A percentile compares a stretch with the other conserved stretches of the same genome.
These are phyloP conservation scores for Rhagonycha lutea DNA, from an alignment of 2,888 invertebrate species.

Conservation along the genomic window DNA sequence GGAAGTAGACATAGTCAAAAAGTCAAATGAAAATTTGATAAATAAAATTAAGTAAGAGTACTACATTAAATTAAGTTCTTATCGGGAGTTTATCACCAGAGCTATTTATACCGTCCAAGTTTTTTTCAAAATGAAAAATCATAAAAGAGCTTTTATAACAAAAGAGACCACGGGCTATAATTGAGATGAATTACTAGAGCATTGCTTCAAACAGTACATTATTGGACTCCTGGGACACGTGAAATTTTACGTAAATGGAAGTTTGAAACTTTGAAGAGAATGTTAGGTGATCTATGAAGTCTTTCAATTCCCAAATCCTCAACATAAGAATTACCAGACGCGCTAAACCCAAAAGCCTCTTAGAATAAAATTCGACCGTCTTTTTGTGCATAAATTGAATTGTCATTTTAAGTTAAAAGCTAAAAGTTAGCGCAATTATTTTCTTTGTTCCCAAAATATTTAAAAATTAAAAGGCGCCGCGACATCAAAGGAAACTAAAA, in stretches of 20 bases:
- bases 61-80: not conserved
- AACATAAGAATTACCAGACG: not conserved
- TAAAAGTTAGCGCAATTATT: not conserved
- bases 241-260: slow-evolving; percentile 3
- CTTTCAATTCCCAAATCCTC: not conserved
- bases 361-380: not conserved
- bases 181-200: slow-evolving; percentile 1
- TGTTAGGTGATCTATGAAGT: not conserved
- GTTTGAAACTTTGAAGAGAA: not conserved
- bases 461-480: not conserved
- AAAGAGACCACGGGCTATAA: not conserved
- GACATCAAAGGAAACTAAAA: not conserved
- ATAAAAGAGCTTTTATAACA: not conserved
- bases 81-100: not conserved
- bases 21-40: not conserved
- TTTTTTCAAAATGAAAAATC: not conserved
- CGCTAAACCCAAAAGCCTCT: not conserved
- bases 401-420: not conserved
- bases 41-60: not conserved
- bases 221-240: not conserved
- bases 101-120: not conserved
- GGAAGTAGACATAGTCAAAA: not conserved
- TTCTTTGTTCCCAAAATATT: not conserved
- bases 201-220: slow-evolving; percentile 1
- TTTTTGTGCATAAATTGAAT: not conserved